Conservation (phyloP, 2,888 invertebrate genomes). For the Frankliniella fusca region DNA sequence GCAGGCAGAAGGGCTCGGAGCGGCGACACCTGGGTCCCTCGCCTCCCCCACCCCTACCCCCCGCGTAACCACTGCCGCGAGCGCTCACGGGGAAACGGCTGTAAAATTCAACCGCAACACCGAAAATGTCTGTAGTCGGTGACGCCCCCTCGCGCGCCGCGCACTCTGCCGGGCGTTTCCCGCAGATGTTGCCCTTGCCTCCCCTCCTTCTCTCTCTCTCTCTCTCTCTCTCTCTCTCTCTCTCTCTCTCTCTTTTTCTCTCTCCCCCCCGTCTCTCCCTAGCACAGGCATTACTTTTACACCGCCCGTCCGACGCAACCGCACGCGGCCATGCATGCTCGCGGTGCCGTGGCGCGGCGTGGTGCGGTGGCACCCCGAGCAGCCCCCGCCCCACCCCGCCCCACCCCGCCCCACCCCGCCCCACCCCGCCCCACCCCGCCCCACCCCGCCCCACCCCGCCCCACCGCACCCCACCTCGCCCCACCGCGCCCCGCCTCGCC, state of each 20-base stretch:
- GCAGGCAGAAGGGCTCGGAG: not conserved
- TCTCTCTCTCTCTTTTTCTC: not conserved
- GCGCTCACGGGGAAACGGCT: not conserved
- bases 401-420: too few species aligned
- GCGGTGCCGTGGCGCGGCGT: not conserved
- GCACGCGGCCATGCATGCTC: not conserved
- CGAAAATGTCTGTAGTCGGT: conserved; percentile 21
- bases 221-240: not conserved
- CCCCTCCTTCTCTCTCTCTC: not conserved
- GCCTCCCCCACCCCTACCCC: not conserved
- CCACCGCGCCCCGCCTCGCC: too few species aligned
- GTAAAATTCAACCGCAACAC: conserved; percentile 23
- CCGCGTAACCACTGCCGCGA: not conserved
- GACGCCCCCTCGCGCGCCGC: not conserved
- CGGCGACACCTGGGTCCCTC: conserved; percentile 2
- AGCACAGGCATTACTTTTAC: not conserved
- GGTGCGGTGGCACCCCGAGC: too few species aligned
- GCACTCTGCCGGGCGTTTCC: not conserved
- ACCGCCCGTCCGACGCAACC: not conserved
- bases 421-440: too few species aligned
- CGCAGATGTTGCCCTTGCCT: not conserved
- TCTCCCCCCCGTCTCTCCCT: not conserved
- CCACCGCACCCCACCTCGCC: too few species aligned
- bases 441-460: too few species aligned
- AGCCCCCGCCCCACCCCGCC: too few species aligned